phyloP scores from a whole-genome alignment of 1,140 invertebrate genomes.

The Drosophila cardini region DNA sequence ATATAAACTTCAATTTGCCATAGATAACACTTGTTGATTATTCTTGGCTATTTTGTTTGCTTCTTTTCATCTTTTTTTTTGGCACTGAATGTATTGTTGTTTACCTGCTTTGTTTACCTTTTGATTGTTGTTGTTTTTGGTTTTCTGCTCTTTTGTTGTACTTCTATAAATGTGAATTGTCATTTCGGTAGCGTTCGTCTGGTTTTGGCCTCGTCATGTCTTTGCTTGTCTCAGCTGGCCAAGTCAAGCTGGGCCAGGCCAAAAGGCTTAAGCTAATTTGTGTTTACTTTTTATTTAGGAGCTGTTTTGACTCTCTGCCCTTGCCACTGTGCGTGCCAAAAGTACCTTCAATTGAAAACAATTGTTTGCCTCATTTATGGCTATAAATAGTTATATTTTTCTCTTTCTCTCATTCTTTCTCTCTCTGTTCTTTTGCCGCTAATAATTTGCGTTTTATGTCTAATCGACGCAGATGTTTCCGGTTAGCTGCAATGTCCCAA shows the following conservation, averaged over 20 bases:
- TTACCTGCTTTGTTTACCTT: conserved; percentile 49
- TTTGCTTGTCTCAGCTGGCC: neutral
- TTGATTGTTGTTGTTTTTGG: conserved; percentile 28
- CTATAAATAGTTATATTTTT: conserved; percentile 57
- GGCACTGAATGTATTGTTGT: conserved; percentile 55
- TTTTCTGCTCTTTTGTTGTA: conserved; percentile 34
- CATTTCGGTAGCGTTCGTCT: conserved; percentile 62
- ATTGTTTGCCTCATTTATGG: conserved; percentile 68
- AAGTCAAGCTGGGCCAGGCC: conserved; percentile 37
- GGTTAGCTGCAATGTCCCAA: conserved; percentile 48
- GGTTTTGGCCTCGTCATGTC: conserved; percentile 33
- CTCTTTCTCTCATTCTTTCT: neutral
- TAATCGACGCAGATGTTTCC: conserved; percentile 75
- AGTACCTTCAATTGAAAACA: conserved; percentile 55
- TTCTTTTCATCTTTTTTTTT: conserved; percentile 57
- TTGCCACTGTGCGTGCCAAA: conserved; percentile 54
- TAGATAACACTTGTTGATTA: conserved; percentile 62
- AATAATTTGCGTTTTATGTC: conserved; percentile 70
- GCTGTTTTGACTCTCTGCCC: conserved; percentile 49
- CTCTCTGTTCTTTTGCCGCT: conserved; percentile 40
- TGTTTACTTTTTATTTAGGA: conserved; percentile 69
- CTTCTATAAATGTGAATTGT: conserved; percentile 46
- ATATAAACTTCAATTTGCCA: conserved; percentile 56
- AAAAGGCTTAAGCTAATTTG: conserved; percentile 67
- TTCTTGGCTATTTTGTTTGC: conserved; percentile 58